phyloP scores from a whole-genome alignment of 1,140 invertebrate species.

The Drosophila rufa region DNA sequence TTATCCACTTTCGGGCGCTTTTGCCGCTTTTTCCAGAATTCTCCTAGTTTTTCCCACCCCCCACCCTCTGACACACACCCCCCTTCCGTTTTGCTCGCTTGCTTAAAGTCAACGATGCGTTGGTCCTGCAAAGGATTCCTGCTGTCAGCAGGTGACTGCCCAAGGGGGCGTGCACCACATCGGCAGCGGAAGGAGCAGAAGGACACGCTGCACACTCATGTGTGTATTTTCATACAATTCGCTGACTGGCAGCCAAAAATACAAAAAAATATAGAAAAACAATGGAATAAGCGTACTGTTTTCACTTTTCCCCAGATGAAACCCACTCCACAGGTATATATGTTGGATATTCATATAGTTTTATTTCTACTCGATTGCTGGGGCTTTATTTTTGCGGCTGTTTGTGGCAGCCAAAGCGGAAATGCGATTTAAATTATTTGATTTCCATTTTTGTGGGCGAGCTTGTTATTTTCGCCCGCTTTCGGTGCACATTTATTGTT shows the following conservation, averaged over 20 bases:
- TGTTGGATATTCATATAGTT: slow-evolving; percentile 17
- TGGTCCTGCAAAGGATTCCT: slow-evolving; percentile 50
- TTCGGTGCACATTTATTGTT: neutral
- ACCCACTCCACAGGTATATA: slow-evolving; percentile 9
- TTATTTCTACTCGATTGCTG: slow-evolving; percentile 28
- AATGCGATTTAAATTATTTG: slow-evolving; percentile 84
- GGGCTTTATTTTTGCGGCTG: slow-evolving; percentile 60
- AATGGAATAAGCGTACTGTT: slow-evolving; percentile 44
- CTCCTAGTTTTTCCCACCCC: neutral
- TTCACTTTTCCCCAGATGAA: slow-evolving; percentile 43
- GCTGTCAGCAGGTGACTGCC: slow-evolving; percentile 54
- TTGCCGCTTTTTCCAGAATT: slow-evolving; percentile 1
- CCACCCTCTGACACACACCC: neutral
- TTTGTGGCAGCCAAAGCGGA: slow-evolving; percentile 75
- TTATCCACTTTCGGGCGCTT: slow-evolving; percentile 40
- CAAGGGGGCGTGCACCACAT: slow-evolving; percentile 41
- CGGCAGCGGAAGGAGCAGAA: slow-evolving; percentile 6
- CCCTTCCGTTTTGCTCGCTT: neutral
- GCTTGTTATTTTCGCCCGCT: slow-evolving; percentile 8
- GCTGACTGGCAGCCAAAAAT: slow-evolving; percentile 31
- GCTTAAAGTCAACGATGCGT: slow-evolving; percentile 48
- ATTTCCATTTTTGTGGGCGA: slow-evolving; percentile 68
- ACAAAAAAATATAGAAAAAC: slow-evolving; percentile 17
- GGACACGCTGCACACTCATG: slow-evolving; percentile 34
- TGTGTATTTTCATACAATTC: slow-evolving; percentile 34